Percentiles rank a stretch among this genome's conserved stretches.
phyloP scores from a whole-genome alignment of 2,113 vertebrate species.

The human region DNA sequence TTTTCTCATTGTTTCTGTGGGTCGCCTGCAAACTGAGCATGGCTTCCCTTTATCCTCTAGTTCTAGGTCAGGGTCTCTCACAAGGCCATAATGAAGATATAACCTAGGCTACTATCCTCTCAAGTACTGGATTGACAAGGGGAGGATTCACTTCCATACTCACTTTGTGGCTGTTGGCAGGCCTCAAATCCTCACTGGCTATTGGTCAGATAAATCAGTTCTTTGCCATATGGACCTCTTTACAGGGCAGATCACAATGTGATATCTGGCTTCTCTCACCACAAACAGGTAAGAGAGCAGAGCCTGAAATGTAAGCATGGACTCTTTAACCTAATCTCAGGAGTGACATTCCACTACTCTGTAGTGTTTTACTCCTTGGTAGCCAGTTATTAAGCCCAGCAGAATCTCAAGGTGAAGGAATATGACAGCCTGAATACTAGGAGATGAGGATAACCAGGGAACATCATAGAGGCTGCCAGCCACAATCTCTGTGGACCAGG shows the following conservation, averaged over 20 bases:
- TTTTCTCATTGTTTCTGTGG: not conserved
- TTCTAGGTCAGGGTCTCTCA: not conserved
- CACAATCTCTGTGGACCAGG: not conserved
- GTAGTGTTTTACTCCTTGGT: not conserved
- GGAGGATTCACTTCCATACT: not conserved
- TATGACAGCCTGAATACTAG: not conserved
- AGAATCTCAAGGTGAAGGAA: not conserved
- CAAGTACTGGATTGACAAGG: rapidly evolving
- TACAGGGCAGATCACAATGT: not conserved
- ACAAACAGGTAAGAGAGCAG: not conserved
- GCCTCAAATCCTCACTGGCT: not conserved
- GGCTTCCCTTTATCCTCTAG: not conserved
- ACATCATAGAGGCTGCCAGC: no score
- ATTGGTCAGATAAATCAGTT: not conserved
- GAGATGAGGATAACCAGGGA: not conserved
- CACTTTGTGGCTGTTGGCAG: not conserved
- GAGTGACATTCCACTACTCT: not conserved
- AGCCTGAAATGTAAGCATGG: not conserved
- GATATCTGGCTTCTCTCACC: not conserved
- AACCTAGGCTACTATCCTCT: not conserved
- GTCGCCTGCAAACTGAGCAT: not conserved
- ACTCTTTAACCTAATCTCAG: not conserved
- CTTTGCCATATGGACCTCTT: not conserved
- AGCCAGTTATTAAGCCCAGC: not conserved
- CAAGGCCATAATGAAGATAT: not conserved